A percentile compares a stretch with the other conserved stretches of the same genome.
These are phyloP conservation scores for Onychostoma macrolepis DNA, from an alignment of 2,113 vertebrate species.

Conservation along the genomic window DNA sequence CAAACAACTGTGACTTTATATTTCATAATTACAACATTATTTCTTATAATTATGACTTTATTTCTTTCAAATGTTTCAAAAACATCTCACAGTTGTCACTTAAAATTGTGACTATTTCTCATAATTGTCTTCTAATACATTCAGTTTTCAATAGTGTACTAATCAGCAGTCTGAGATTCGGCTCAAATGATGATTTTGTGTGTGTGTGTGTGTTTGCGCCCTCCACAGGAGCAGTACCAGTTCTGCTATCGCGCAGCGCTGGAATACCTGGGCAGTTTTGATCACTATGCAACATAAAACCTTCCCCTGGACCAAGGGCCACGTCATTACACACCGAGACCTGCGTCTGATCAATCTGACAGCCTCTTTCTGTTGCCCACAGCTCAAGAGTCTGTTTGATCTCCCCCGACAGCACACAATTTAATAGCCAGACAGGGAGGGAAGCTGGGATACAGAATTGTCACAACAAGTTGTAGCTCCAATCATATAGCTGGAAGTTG, in stretches of 20 bases:
- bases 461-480: neutral
- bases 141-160: neutral
- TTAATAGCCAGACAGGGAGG: conserved; percentile 17
- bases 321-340: conserved; percentile 26
- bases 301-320: conserved; percentile 44
- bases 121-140: too few relatives aligned
- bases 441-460: conserved; percentile 14
- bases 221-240: conserved; percentile 94
- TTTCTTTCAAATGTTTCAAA: neutral
- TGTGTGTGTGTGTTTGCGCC: neutral
- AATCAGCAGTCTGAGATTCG: neutral
- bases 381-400: conserved; percentile 8
- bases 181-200: neutral
- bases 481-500: conserved; percentile 13
- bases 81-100: too few relatives aligned
- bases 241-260: conserved; percentile 97
- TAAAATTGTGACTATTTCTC: too few relatives aligned
- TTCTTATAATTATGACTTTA: neutral
- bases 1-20: neutral
- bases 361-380: conserved; percentile 27
- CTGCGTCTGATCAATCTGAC: conserved; percentile 20
- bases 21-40: neutral
- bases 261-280: conserved; percentile 98
- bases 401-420: conserved; percentile 23
- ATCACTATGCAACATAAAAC: conserved; percentile 99